Evolutionary conservation across 92 coral and sea anemone genomes (phyloP).

Genomic region (Metridium senile): DNA sequence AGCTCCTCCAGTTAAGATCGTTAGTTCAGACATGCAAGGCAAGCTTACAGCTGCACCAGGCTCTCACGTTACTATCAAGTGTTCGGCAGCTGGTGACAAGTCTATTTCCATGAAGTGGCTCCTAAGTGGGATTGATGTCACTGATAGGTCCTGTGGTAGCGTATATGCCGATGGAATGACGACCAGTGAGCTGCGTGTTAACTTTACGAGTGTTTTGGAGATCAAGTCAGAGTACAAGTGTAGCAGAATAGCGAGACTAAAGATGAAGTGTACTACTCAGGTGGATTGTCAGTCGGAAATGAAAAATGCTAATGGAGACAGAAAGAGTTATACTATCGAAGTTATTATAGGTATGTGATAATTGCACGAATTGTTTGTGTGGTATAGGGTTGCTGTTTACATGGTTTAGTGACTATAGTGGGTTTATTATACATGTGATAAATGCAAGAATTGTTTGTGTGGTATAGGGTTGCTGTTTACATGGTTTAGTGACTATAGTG

Average conservation of each 20-base stretch:
- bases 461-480: no score
- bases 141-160: not conserved
- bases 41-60: not conserved
- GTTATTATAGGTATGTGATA: not conserved
- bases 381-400: no score
- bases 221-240: not conserved
- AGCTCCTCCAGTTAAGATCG: not conserved
- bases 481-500: no score
- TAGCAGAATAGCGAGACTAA: not conserved
- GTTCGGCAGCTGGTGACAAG: not conserved
- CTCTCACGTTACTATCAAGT: conserved; percentile 2
- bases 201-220: conserved; percentile 15
- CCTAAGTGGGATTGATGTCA: conserved; percentile 1
- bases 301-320: not conserved
- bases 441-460: no score
- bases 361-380: not conserved
- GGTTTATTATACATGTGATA: no score
- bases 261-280: not conserved
- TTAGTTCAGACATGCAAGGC: not conserved
- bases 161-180: not conserved
- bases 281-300: not conserved
- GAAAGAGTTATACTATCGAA: not conserved
- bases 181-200: not conserved
- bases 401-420: no score
- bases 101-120: not conserved